Evolutionary conservation across 2,888 invertebrate species (phyloP).

Genomic region (Digitonthophagus gazella): DNA sequence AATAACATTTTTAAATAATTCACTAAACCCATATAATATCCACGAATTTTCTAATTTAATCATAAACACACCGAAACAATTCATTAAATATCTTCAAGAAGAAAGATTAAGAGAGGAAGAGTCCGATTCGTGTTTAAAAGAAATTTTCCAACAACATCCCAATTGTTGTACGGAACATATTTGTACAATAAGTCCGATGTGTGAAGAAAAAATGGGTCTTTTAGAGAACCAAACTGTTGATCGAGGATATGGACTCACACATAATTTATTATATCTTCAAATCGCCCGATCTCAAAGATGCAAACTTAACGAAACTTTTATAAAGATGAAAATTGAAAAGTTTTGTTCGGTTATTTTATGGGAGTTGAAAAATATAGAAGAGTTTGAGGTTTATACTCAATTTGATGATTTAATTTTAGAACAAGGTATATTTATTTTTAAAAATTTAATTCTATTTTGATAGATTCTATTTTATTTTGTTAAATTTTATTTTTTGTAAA

Average conservation of each 20-base stretch:
- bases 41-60: too few species aligned
- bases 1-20: background rate
- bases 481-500: too few species aligned
- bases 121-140: slow-evolving; percentile 33
- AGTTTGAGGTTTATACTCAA: slow-evolving; percentile 36
- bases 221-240: slow-evolving; percentile 33
- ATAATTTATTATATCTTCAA: slow-evolving; percentile 47
- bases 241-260: slow-evolving; percentile 48
- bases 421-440: slow-evolving; percentile 36
- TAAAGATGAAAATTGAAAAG: slow-evolving; percentile 25
- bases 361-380: slow-evolving; percentile 38
- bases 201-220: slow-evolving; percentile 30
- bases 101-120: slow-evolving; percentile 28
- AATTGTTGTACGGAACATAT: slow-evolving; percentile 20
- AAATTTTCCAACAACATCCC: slow-evolving; percentile 27
- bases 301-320: slow-evolving; percentile 21
- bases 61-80: slow-evolving; percentile 22
- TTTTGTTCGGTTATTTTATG: slow-evolving; percentile 42
- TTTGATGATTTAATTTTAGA: slow-evolving; percentile 42
- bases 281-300: slow-evolving; percentile 40
- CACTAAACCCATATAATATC: background rate
- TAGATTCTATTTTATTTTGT: too few species aligned
- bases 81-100: slow-evolving; percentile 24
- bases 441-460: background rate
- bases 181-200: slow-evolving; percentile 33